Base-by-base conservation (phyloP, 2,113 vertebrate species). In the Bombycilla garrulus region DNA sequence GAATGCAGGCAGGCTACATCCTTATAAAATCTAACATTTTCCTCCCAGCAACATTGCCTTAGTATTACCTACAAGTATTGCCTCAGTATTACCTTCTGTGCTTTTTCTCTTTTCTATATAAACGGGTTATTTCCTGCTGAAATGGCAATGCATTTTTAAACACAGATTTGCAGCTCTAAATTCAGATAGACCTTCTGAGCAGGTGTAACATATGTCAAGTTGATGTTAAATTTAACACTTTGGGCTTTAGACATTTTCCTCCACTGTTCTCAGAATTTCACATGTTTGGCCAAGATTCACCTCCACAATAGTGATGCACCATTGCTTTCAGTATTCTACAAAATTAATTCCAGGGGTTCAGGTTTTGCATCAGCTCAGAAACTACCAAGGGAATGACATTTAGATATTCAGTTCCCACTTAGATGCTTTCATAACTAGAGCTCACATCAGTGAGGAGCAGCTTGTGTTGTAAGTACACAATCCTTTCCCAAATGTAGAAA, bases 321-420 rank as follows among this genome's bases (percentile, higher is more conserved):
- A 36, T 11, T 10, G 1, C 15, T 76, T 22, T 54, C 35, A 48
- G 35, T 82, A 69, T 36, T 47, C 71, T 45, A n/a, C 33, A 69
- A 48, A 44, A 51, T 53, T 74, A 40, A 40, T 76, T 71, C 22
- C 29, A 67, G 44, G 3, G 11, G 1, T 25, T 10, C 5, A 14
- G 12, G 10, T 45, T 90, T 86, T 77, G 15, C n/a, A 80, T 36
- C 5, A 11, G 17, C 40, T 78, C n/a, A 50, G 38, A 51, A 84
- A 6, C 23, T 71, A 33, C 1, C 2, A 51, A 54, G 12, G 14
- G 3, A 8, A 8, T 9, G 2, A 2, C 9, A 36, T 66, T 57
- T 42, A 50, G 42, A 65, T 33, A 54, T 4, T 58, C 33, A n/a
- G 8, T 42, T 72, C 51, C 57, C n/a, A 47, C 6, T 23, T 42